These are phyloP conservation scores for Kryphioiulus occultus DNA, from an alignment of 2,888 invertebrate genomes.

Conservation along the genomic window DNA sequence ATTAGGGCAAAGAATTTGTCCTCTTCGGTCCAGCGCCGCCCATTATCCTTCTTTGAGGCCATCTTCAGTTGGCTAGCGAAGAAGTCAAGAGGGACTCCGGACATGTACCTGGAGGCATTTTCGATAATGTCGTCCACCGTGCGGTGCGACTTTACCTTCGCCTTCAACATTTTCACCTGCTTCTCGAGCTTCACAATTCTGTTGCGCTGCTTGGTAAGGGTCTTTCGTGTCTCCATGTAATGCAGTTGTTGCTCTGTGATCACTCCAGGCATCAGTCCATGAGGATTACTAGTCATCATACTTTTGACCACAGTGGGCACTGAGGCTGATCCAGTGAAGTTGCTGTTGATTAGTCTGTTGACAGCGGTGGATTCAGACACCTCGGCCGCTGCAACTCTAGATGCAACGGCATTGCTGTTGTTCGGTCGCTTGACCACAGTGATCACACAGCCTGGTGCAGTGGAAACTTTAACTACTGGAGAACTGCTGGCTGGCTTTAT, in stretches of 20 bases:
- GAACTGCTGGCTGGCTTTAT: neutral
- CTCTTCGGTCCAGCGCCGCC: conserved; percentile 45
- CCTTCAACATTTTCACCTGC: conserved; percentile 33
- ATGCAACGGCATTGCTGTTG: neutral
- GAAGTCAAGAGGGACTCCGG: conserved; percentile 43
- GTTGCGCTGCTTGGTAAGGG: conserved; percentile 29
- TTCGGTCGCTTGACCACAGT: neutral
- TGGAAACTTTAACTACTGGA: neutral
- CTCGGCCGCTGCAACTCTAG: neutral
- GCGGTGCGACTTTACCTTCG: neutral
- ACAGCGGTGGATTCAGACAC: neutral
- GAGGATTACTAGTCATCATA: neutral
- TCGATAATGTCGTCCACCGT: conserved; percentile 31
- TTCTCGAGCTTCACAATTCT: conserved; percentile 33
- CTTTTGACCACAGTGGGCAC: neutral
- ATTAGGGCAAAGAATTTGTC: conserved; percentile 46
- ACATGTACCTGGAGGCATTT: conserved; percentile 46
- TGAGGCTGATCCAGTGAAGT: neutral
- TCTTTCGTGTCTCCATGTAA: neutral
- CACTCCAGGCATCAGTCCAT: neutral
- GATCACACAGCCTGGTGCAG: neutral
- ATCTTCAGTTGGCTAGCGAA: conserved; percentile 39
- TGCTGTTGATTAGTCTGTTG: neutral
- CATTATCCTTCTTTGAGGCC: conserved; percentile 40
- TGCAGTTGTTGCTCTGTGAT: conserved; percentile 40